A percentile compares a stretch with the other conserved stretches of the same genome.
These are phyloP conservation scores for Echiichthys vipera DNA, from an alignment of 2,797 vertebrate species.

Conservation along the genomic window DNA sequence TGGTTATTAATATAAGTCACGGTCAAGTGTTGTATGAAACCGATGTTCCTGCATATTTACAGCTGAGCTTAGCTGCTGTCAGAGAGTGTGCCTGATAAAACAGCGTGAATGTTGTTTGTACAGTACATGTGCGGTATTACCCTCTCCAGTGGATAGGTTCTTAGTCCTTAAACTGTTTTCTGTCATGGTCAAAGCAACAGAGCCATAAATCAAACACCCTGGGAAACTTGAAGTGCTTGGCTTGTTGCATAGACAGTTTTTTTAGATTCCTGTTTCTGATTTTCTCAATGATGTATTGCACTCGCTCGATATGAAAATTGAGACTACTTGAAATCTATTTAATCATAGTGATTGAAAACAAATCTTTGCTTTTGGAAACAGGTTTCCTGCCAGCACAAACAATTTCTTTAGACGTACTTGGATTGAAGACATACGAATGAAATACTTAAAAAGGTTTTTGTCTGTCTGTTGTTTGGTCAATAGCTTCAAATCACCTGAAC, in stretches of 20 bases:
- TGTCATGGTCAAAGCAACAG: slow-evolving; percentile 30
- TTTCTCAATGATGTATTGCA: slow-evolving; percentile 46
- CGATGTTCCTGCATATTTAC: slow-evolving; percentile 35
- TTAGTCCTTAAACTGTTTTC: slow-evolving; percentile 38
- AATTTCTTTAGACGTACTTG: slow-evolving; percentile 12
- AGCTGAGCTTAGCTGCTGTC: slow-evolving; percentile 15
- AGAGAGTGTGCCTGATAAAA: not conserved
- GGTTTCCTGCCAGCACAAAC: not conserved
- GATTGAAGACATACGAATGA: slow-evolving; percentile 9
- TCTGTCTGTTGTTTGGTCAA: not conserved
- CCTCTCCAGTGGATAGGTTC: not conserved
- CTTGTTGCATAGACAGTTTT: slow-evolving; percentile 14
- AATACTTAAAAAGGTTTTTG: slow-evolving; percentile 2
- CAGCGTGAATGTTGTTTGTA: not conserved
- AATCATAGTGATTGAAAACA: slow-evolving; percentile 56
- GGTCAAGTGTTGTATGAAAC: slow-evolving; percentile 23
- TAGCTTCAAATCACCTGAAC: not conserved
- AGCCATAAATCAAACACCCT: slow-evolving; percentile 53
- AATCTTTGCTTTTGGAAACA: slow-evolving; percentile 54
- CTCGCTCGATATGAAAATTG: slow-evolving; percentile 50
- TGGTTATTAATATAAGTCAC: slow-evolving; percentile 20
- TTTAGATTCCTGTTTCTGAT: slow-evolving; percentile 60
- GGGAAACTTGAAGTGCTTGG: slow-evolving; percentile 32
- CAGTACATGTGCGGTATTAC: not conserved
- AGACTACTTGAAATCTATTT: slow-evolving; percentile 48